Conservation (phyloP, 2,797 vertebrate species). For the Nothura maculosa region DNA sequence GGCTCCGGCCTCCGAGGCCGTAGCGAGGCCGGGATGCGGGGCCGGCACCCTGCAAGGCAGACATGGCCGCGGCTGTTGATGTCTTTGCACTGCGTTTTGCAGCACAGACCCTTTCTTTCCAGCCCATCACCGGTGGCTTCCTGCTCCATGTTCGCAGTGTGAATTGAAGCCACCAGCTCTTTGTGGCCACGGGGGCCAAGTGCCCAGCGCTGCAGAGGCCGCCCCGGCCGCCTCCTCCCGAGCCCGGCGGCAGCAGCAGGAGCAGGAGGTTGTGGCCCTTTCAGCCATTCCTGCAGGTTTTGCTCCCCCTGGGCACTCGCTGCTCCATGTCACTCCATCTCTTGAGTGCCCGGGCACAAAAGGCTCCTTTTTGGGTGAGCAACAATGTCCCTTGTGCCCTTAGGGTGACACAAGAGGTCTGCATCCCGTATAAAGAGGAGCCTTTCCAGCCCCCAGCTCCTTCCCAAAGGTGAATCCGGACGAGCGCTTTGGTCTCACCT, state of each 20-base stretch:
- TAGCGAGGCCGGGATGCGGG: neutral
- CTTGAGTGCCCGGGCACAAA: neutral
- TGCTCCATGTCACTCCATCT: neutral
- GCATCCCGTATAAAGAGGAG: too few species aligned
- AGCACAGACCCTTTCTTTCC: neutral
- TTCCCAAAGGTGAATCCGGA: neutral
- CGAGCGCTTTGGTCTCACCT: neutral
- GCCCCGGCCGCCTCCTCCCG: neutral
- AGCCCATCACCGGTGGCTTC: neutral
- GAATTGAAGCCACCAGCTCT: neutral
- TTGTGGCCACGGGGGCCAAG: neutral
- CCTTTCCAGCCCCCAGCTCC: neutral
- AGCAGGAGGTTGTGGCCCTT: neutral
- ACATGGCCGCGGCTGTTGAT: neutral
- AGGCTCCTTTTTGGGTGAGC: neutral
- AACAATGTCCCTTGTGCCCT: neutral
- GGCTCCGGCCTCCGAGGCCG: neutral
- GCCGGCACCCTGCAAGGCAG: constrained; percentile 1
- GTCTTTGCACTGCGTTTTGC: neutral
- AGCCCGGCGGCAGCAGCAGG: neutral
- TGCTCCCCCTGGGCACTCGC: neutral
- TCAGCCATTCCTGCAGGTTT: too few species aligned
- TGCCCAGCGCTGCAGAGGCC: neutral
- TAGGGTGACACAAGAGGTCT: neutral
- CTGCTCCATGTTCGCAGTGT: neutral